Evolutionary conservation across 2,113 vertebrate species (phyloP).

Genomic region (Tauraco erythrolophus): DNA sequence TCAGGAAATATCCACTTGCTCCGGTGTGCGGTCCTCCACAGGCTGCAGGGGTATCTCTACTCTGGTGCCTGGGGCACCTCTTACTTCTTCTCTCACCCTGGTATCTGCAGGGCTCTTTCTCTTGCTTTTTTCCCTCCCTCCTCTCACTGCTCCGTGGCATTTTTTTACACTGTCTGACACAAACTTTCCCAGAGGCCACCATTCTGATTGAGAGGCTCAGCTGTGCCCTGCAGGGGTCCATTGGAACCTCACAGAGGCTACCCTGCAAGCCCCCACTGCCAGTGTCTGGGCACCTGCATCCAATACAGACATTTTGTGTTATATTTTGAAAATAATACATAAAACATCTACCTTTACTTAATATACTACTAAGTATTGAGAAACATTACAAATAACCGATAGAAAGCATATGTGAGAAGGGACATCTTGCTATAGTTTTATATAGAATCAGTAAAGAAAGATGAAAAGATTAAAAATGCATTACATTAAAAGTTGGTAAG

Average conservation of each 20-base stretch:
- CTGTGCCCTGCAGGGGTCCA: rapidly evolving
- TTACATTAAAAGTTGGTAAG: background rate
- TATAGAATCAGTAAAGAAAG: background rate
- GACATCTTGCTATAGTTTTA: background rate
- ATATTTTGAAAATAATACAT: background rate
- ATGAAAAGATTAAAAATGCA: background rate
- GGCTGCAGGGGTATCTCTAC: background rate
- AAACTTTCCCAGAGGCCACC: background rate
- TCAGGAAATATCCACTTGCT: background rate
- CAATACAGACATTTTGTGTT: background rate
- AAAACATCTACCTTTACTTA: background rate
- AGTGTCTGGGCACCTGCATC: background rate
- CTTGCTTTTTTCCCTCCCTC: background rate
- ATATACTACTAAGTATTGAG: background rate
- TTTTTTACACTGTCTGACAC: background rate
- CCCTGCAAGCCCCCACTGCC: rapidly evolving
- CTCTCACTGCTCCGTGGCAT: background rate
- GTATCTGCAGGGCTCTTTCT: background rate
- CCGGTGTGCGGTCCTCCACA: too few species aligned
- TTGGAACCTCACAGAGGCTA: background rate
- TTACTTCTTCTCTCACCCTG: background rate
- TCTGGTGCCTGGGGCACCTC: too few species aligned
- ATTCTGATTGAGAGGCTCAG: rapidly evolving
- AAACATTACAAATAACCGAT: background rate
- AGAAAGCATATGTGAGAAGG: background rate